Base-by-base conservation (phyloP, 2,113 vertebrate species). In the Camelus bactrianus region DNA sequence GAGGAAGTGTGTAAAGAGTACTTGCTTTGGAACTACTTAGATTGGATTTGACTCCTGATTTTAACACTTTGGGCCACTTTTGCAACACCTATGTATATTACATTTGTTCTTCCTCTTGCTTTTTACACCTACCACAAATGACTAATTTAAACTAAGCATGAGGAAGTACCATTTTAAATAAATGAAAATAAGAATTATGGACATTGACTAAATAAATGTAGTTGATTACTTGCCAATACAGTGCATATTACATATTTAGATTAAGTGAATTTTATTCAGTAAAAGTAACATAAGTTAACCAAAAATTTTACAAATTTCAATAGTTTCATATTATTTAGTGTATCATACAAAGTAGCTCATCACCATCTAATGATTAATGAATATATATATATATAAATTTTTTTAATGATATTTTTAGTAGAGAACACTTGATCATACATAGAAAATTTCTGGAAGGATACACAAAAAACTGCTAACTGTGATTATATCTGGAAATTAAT, bases 401-500 rank as follows among this genome's bases (percentile, higher is more conserved):
- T 24, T 11, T 91, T 91, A 32, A 32, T n/a, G 35, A 24, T 88
- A 88, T 70, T 90, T 95, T 20, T 91, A 60, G 72, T 67, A 60
- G 35, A 93, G 48, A 65, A 60, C 4, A 60, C 22, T 81, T 88
- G 19, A 38, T n/a, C 16, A 79, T 30, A 6, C 69, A 17, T 56
- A 70, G 35, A 90, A 92, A 76, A 70, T 50, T 81, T 86, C 26
- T 67, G 42, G 32, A 91, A 93, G 26, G 19, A 64, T 26, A 65
- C 8, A 93, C 42, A 89, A 92, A 85, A 70, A 17, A 81, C 30
- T 65, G 15, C 60, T 56, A 73, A 82, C 0, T 19, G 24, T 19
- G 24, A 26, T 80, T 48, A 85, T 69, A 30, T 83, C 64, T 95
- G 28, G 58, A 89, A 95, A 92, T 89, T 58, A 38, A 35, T 70